phyloP scores from a whole-genome alignment of 2,888 invertebrate species.

The Troides oblongomaculatus region DNA sequence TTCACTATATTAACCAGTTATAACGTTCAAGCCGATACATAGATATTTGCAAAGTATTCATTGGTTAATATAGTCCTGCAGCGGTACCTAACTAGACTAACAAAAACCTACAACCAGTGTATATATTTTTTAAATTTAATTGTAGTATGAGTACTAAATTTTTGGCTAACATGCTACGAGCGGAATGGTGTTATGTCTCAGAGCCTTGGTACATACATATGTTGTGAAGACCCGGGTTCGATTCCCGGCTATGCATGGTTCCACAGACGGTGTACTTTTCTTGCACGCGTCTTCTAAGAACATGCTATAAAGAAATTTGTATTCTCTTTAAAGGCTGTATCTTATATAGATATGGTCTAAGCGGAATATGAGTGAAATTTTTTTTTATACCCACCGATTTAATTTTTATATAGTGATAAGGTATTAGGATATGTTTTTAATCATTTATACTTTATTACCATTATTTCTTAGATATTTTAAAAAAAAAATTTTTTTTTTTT shows the following conservation, averaged over 20 bases:
- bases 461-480: no score
- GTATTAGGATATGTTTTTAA: no score
- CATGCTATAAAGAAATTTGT: conserved; percentile 61
- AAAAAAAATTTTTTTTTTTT: no score
- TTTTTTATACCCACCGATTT: background rate
- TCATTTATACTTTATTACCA: no score
- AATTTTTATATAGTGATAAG: no score
- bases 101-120: no score
- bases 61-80: no score
- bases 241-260: conserved; percentile 57
- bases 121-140: no score
- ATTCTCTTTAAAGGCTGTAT: conserved; percentile 41
- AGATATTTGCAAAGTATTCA: no score
- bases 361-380: conserved; percentile 42
- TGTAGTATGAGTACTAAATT: conserved; percentile 1
- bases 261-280: conserved; percentile 61
- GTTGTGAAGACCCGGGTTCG: conserved; percentile 47
- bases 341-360: conserved; percentile 44
- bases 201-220: conserved; percentile 16
- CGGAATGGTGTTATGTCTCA: conserved; percentile 35
- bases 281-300: conserved; percentile 68
- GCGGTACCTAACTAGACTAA: no score
- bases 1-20: no score
- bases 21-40: no score
- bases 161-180: background rate